A percentile compares a stretch with the other conserved stretches of the same genome.
These are phyloP conservation scores for Condylostylus longicornis DNA, from an alignment of 1,140 invertebrate species.

Conservation along the genomic window DNA sequence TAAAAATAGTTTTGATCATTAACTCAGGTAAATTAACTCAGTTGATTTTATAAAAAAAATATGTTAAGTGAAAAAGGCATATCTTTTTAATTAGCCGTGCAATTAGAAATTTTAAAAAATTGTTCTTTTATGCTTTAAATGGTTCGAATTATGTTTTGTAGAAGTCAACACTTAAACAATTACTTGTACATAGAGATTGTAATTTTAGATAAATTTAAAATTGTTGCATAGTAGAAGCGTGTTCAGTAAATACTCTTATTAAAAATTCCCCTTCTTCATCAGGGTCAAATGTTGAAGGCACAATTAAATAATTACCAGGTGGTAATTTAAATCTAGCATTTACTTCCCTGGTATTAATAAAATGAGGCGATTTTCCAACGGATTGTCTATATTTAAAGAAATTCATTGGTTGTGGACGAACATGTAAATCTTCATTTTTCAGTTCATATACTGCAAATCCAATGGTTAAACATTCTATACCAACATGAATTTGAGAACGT, in stretches of 20 bases:
- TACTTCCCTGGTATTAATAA: constrained; percentile 93
- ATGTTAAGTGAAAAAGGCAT: no score
- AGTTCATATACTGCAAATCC: constrained; percentile 92
- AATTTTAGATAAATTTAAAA: no score
- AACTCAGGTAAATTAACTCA: no score
- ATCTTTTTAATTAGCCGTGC: no score
- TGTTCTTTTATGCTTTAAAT: no score
- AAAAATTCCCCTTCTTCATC: constrained; percentile 94
- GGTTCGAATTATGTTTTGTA: no score
- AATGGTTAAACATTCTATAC: constrained; percentile 87
- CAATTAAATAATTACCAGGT: constrained; percentile 88
- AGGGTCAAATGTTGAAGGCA: constrained; percentile 95
- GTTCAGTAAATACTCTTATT: constrained; percentile 89
- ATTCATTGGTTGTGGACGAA: constrained; percentile 68
- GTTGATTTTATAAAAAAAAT: no score
- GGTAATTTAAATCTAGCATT: constrained; percentile 70
- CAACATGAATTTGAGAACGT: constrained; percentile 73
- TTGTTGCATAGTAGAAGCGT: no score
- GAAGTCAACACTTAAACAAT: no score
- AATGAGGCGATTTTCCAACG: constrained; percentile 78
- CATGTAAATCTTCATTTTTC: constrained; percentile 54
- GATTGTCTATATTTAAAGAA: constrained; percentile 96
- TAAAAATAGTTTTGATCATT: no score
- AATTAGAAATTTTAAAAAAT: no score
- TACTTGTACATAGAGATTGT: no score